Evolutionary conservation across 2,888 invertebrate species (phyloP), one percentile per base, ranked within the genome.

Genomic region (Cheilosia impressa): DNA sequence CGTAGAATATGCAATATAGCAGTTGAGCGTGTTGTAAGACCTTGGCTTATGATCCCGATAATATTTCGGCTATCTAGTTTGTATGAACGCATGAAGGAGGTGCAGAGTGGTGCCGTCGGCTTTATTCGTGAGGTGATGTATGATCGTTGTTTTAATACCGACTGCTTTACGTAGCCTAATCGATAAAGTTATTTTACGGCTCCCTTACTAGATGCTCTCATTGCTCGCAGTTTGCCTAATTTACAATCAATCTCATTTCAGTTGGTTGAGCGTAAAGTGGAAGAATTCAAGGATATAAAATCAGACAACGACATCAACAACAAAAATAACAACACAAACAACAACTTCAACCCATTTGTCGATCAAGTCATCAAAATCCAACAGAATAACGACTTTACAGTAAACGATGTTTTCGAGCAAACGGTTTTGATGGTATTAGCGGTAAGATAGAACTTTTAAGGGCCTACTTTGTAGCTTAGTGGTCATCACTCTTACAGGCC

Each of bases 321-420:
- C n/a, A n/a, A n/a, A n/a, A n/a, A n/a, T n/a, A n/a, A n/a, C n/a
- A n/a, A n/a, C n/a, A n/a, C n/a, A n/a, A n/a, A n/a, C n/a, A n/a
- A n/a, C n/a, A n/a, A n/a, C n/a, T n/a, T n/a, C n/a, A n/a, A n/a
- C n/a, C n/a, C n/a, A 45, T 22, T 47, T 19, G 19, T 47, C 9
- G 88, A 89, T 15, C 82, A 84, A 19, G 88, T 80, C 1, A 84
- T 89, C 22, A 65, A 87, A 69, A 50, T 83, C 0, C 82, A 87
- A 53, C 84, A 79, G 13, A 57, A 69, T 10, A 63, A 87, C 27
- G 77, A 82, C 57, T 72, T 88, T n/a, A 68, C 85, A 17, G 57
- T 79, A 5, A 34, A 88, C 1, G 88, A 88, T 7, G 68, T 88
- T 1, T 52, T 87, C 19, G 88, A 57, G 71, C 87, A 0, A 88